Conservation (phyloP, 2,888 invertebrate species). For the Drosophila stalkeri region DNA sequence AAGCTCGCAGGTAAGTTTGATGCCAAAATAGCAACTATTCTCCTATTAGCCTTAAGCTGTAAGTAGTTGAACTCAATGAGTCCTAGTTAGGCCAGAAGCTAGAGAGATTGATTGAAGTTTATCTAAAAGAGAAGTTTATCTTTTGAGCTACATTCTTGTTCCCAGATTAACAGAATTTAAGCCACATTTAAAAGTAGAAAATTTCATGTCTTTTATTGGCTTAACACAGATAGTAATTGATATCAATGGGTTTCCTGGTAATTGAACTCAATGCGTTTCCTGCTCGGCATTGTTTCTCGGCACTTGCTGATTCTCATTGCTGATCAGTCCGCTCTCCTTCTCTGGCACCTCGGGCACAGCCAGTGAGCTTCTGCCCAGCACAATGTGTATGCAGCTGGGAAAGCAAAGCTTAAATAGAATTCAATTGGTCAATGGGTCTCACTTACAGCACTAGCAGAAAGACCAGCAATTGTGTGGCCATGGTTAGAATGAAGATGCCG, state of each 20-base stretch:
- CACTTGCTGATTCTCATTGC: conserved; percentile 6
- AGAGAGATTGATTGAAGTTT: background rate
- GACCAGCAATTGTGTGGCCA: conserved; percentile 89
- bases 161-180: background rate
- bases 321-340: conserved; percentile 72
- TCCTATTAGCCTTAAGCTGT: background rate
- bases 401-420: background rate
- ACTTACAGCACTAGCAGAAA: conserved; percentile 90
- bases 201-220: conserved; percentile 21
- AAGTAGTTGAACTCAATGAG: background rate
- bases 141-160: background rate
- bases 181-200: background rate
- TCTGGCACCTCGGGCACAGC: conserved; percentile 79
- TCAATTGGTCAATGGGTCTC: background rate
- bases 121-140: background rate
- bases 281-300: conserved; percentile 1
- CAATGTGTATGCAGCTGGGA: conserved; percentile 82
- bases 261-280: background rate
- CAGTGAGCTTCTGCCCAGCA: conserved; percentile 77
- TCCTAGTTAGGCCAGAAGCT: background rate
- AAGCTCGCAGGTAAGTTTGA: conserved; percentile 15
- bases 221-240: background rate
- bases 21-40: no score
- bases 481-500: conserved; percentile 90
- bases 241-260: conserved; percentile 2